phyloP scores from a whole-genome alignment of 2,888 invertebrate genomes.

The Amphipyra berbera region DNA sequence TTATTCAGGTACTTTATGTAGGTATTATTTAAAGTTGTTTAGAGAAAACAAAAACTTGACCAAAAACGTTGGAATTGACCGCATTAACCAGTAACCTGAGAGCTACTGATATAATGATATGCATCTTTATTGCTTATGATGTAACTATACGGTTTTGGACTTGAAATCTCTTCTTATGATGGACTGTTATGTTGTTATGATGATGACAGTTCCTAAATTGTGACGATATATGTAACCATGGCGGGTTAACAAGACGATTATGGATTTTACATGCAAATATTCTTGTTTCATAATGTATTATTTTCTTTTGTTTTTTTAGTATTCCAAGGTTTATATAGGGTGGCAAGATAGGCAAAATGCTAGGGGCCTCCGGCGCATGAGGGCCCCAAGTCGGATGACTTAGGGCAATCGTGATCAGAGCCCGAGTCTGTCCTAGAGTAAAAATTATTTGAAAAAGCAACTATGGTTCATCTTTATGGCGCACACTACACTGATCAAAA shows the following conservation, averaged over 20 bases:
- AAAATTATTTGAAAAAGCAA: too few species aligned
- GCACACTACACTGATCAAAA: too few species aligned
- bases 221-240: not conserved
- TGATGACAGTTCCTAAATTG: slow-evolving; percentile 23
- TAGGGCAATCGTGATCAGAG: too few species aligned
- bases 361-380: too few species aligned
- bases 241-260: too few species aligned
- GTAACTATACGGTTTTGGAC: slow-evolving; percentile 35
- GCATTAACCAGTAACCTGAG: slow-evolving; percentile 57
- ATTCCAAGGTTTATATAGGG: too few species aligned
- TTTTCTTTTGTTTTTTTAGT: too few species aligned
- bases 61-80: slow-evolving; percentile 59
- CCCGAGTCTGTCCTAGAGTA: too few species aligned
- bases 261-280: not conserved
- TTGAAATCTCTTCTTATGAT: slow-evolving; percentile 30
- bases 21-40: not conserved
- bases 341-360: too few species aligned
- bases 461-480: too few species aligned
- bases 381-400: too few species aligned
- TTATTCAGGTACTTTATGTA: not conserved
- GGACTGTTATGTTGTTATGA: slow-evolving; percentile 12
- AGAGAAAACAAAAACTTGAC: slow-evolving; percentile 50
- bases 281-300: not conserved
- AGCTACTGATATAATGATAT: slow-evolving; percentile 40
- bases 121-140: slow-evolving; percentile 53